Evolutionary conservation across 2,888 invertebrate species (phyloP).

Genomic region (Melipona bicolor): DNA sequence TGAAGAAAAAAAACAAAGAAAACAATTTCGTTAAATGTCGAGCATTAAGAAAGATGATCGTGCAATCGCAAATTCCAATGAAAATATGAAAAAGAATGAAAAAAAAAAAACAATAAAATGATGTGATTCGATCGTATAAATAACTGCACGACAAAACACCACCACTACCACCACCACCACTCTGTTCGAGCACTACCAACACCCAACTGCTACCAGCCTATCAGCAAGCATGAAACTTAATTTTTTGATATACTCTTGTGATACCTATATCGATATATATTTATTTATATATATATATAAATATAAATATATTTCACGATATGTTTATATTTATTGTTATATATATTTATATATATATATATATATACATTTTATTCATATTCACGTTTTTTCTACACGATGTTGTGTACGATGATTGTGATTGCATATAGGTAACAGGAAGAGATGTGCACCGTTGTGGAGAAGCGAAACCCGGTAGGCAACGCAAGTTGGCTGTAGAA

Average conservation of each 20-base stretch:
- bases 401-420: constrained; percentile 42
- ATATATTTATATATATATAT: constrained; percentile 36
- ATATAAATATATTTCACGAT: constrained; percentile 36
- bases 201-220: constrained; percentile 82
- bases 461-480: constrained; percentile 55
- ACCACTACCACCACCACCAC: constrained; percentile 65
- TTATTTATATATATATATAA: constrained; percentile 36
- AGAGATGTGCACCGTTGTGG: constrained; percentile 62
- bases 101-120: too few species aligned
- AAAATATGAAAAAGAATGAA: background rate
- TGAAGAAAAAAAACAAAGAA: too few species aligned
- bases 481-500: constrained; percentile 38
- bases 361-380: constrained; percentile 20
- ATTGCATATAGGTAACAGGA: constrained; percentile 65
- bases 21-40: background rate
- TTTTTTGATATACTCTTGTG: constrained; percentile 70
- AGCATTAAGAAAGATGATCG: constrained; percentile 2
- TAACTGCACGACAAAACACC: constrained; percentile 62
- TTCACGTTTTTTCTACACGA: constrained; percentile 32
- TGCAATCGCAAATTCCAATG: constrained; percentile 1
- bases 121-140: constrained; percentile 29
- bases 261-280: constrained; percentile 57
- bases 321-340: constrained; percentile 41
- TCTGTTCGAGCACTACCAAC: constrained; percentile 83
- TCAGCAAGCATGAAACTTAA: constrained; percentile 81